phyloP scores from a whole-genome alignment of 1,140 invertebrate genomes.

The Drosophila pachea region DNA sequence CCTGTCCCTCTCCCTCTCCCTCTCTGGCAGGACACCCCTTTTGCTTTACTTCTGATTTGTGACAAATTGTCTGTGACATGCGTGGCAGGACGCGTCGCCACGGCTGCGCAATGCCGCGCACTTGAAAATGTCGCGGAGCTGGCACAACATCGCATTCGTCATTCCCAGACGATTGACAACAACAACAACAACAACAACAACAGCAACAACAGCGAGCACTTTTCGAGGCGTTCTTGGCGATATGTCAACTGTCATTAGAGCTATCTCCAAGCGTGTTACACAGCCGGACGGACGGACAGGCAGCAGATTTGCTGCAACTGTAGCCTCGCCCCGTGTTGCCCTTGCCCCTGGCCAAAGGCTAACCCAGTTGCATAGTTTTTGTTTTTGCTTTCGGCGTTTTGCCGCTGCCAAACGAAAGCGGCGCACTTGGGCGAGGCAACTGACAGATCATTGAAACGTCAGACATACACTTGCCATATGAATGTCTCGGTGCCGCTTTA shows the following conservation, averaged over 20 bases:
- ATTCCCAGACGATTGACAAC: conserved; percentile 59
- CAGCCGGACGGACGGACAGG: conserved; percentile 30
- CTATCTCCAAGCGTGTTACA: conserved; percentile 19
- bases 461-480: neutral
- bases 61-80: conserved; percentile 69
- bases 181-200: conserved; percentile 17
- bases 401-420: conserved; percentile 17
- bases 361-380: conserved; percentile 41
- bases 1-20: neutral
- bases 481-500: neutral
- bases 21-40: conserved; percentile 56
- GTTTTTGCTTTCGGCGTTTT: neutral
- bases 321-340: neutral
- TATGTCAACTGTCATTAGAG: conserved; percentile 72
- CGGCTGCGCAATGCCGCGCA: conserved; percentile 46
- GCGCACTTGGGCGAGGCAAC: conserved; percentile 23
- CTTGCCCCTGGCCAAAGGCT: conserved; percentile 12
- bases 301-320: conserved; percentile 10
- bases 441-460: conserved; percentile 35
- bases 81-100: conserved; percentile 25
- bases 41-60: conserved; percentile 74
- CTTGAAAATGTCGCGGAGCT: conserved; percentile 68
- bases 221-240: conserved; percentile 46
- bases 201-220: too few relatives aligned
- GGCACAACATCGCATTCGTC: conserved; percentile 75